Evolutionary conservation across 1,140 invertebrate genomes (phyloP), one percentile per base, ranked within the genome.

Genomic region (Maconellicoccus hirsutus): DNA sequence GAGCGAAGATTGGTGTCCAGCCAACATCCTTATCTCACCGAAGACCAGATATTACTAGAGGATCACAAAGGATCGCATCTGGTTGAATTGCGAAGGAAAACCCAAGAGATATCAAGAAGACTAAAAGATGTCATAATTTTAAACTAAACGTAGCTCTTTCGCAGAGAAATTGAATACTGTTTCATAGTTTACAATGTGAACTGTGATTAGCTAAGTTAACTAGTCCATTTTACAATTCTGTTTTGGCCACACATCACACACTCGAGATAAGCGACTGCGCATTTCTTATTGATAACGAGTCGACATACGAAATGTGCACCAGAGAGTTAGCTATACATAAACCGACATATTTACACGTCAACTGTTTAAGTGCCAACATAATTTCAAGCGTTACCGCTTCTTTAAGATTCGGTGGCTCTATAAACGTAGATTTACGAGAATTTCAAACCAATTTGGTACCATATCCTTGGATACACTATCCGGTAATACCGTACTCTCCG

Each of bases 341-440:
- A 25, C 61, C 61, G 4, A 66, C 61, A 4, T 92, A 78, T 83
- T 26, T 89, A 89, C 61, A 92, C 89, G 59, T 89, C 87, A 8
- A 91, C 89, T 12, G 90, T 89, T 0, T 92, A 91, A 77, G 86
- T 87, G 6, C 81, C 23, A 83, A 84, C 77, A 81, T 85, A 19
- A 82, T 85, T 21, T 84, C 83, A 6, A 84, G 83, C 12, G 84
- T 85, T 69, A 84, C 84, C 8, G 84, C 84, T 23, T 84, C 82
- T n/a, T 78, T 85, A 0, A 77, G 85, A 21, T 87, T 87, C 78
- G 87, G 89, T 75, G 88, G 89, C 69, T 86, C 88, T 14, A 79
- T 91, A 10, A 91, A 89, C 75, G 83, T 84, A 22, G 86, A 87
- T 77, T 77, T 87, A 80, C 14, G 73, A 0, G 86, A 91, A 77